Conservation (phyloP, 2,113 vertebrate species). For the Burhinus oedicnemus region DNA sequence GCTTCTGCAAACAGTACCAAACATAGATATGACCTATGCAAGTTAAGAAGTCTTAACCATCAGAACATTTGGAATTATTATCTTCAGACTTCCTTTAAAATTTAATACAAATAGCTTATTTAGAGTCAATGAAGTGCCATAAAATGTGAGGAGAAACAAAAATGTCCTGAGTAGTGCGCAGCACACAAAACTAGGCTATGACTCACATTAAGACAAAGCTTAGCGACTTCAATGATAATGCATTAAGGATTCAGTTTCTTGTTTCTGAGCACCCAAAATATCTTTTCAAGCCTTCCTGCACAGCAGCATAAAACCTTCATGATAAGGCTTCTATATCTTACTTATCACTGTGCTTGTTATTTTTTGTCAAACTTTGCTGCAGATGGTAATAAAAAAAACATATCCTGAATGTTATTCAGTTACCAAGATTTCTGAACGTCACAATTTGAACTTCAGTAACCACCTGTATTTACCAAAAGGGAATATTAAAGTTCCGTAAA, state of each 20-base stretch:
- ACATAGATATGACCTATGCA: not conserved
- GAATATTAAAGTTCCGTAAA: not conserved
- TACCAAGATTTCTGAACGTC: slow-evolving; percentile 44
- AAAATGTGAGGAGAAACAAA: not conserved
- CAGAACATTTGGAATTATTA: not conserved
- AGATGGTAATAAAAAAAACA: not conserved
- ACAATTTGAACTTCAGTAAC: slow-evolving; percentile 39
- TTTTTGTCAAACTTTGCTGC: not conserved
- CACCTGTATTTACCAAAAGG: not conserved
- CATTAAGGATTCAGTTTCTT: not conserved
- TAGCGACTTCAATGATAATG: not conserved
- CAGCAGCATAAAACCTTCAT: not conserved
- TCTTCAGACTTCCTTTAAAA: not conserved
- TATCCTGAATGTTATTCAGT: not conserved
- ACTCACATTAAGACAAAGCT: not conserved
- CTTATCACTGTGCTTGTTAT: not conserved
- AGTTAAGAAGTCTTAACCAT: not conserved
- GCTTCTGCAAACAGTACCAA: not conserved
- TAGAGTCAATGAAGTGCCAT: not conserved
- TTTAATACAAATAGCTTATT: not conserved
- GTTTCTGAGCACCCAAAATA: not conserved
- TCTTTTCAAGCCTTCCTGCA: not conserved
- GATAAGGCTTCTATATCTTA: slow-evolving; percentile 25
- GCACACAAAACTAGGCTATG: not conserved
- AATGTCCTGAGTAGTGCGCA: not conserved